Conservation (phyloP, 2,113 vertebrate genomes). For the Gobiocypris rarus region DNA sequence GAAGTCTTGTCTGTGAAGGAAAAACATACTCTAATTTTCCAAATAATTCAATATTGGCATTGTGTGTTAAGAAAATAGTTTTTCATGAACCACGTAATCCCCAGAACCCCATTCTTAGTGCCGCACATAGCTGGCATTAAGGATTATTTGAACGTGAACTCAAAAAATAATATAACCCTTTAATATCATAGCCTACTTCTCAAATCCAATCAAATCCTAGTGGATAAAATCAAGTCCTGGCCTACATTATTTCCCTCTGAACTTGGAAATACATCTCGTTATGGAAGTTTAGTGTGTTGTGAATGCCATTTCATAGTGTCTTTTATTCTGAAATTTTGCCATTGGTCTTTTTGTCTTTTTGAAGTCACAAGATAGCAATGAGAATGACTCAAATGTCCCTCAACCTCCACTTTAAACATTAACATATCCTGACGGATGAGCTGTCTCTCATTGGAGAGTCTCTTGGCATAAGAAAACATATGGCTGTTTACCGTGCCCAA, state of each 20-base stretch:
- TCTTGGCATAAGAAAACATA: background rate
- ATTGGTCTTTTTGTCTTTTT: background rate
- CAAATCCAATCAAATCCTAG: slow-evolving; percentile 2
- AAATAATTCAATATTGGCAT: background rate
- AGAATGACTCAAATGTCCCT: background rate
- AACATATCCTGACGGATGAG: background rate
- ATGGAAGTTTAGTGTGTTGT: background rate
- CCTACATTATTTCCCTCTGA: background rate
- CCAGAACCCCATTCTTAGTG: background rate
- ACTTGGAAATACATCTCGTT: background rate
- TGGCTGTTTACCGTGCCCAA: background rate
- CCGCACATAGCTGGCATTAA: background rate
- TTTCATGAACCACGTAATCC: background rate
- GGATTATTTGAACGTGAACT: background rate
- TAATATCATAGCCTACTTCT: background rate
- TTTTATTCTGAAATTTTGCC: background rate
- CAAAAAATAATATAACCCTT: background rate
- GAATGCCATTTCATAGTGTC: background rate
- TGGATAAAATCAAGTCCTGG: background rate
- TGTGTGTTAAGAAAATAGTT: background rate
- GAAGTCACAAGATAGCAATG: background rate
- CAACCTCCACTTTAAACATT: background rate
- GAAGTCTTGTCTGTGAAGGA: too few species aligned
- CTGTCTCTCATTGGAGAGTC: background rate
- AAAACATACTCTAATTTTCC: background rate